Evolutionary conservation across 2,888 invertebrate species (phyloP), one percentile per base, ranked within the genome.

Genomic region (Macrophya alboannulata): DNA sequence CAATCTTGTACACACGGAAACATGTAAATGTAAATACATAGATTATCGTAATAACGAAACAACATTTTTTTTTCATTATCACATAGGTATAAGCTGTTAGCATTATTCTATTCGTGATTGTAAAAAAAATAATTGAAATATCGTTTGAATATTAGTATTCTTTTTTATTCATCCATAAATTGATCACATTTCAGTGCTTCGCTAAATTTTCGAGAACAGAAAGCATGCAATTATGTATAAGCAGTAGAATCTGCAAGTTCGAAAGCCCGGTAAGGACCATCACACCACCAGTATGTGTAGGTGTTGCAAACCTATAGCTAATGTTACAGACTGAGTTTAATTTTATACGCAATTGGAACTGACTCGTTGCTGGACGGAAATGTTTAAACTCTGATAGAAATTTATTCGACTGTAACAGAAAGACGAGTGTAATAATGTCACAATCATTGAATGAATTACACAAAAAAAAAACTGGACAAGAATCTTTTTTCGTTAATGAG

Each of bases 1-100:
- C 90, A 90, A 92, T 90, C 92, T 92, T 92, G 92, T 93, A 93
- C 92, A 92, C 92, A 92, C 89, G 89, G 88, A 91, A 89, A 91
- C 90, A 91, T 92, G 92, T 93, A 92, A 92, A 93, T 92, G 83
- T 83, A 93, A 89, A 92, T 93, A 90, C 87, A 92, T 92, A 92
- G 90, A 91, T 90, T 91, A 91, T 91, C 91, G 88, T 91, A 91
- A 91, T 90, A 83, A 43, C 15, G 43, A 81, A 51, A 37, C 15
- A 51, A 77, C 17, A 15, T 45, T 43, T 45, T 45, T n/a, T 74
- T 74, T 43, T 45, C 21, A 43, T 74, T 74, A 77, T 55, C 31
- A 37, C 40, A 17, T 21, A 62, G 21, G 62, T 31, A 17, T 68
- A 62, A 62, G 25, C 25, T 62, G 25, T 10, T 62, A 25, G 31